phyloP scores from a whole-genome alignment of 2,888 invertebrate genomes.

The Julus scanicus region DNA sequence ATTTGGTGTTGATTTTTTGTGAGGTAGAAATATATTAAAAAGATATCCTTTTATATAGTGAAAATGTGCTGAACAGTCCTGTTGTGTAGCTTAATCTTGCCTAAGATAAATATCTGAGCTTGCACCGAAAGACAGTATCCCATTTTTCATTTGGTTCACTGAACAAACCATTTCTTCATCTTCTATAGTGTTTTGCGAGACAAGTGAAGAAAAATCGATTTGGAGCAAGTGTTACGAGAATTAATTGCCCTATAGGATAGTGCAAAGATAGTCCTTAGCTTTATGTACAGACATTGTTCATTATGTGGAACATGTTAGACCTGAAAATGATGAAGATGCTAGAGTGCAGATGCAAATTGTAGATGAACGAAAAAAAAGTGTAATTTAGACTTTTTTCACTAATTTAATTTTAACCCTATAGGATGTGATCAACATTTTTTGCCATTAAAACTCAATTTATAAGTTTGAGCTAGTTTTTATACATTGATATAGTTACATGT shows the following conservation, averaged over 20 bases:
- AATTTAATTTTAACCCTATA: background rate
- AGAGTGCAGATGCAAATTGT: background rate
- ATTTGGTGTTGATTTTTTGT: background rate
- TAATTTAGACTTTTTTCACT: background rate
- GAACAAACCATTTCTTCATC: conserved; percentile 28
- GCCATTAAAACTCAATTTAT: background rate
- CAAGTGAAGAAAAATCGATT: conserved; percentile 46
- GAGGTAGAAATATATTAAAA: conserved; percentile 6
- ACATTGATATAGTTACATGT: background rate
- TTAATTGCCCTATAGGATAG: conserved; percentile 26
- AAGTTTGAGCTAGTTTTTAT: background rate
- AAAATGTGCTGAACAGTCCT: conserved; percentile 41
- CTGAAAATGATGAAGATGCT: background rate
- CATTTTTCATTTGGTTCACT: conserved; percentile 34
- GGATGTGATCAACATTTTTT: background rate
- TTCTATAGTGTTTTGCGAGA: conserved; percentile 22
- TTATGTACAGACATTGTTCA: conserved; percentile 16
- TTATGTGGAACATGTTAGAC: background rate
- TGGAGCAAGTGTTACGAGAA: conserved; percentile 47
- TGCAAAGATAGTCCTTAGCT: background rate
- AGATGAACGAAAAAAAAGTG: background rate
- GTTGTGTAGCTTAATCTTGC: conserved; percentile 44
- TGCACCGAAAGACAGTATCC: background rate
- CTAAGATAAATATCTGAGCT: conserved; percentile 47
- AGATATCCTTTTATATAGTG: conserved; percentile 25